A percentile compares a stretch with the other conserved stretches of the same genome.
Evolutionary conservation across 2,113 vertebrate species (phyloP).

Genomic region (Saccopteryx leptura): DNA sequence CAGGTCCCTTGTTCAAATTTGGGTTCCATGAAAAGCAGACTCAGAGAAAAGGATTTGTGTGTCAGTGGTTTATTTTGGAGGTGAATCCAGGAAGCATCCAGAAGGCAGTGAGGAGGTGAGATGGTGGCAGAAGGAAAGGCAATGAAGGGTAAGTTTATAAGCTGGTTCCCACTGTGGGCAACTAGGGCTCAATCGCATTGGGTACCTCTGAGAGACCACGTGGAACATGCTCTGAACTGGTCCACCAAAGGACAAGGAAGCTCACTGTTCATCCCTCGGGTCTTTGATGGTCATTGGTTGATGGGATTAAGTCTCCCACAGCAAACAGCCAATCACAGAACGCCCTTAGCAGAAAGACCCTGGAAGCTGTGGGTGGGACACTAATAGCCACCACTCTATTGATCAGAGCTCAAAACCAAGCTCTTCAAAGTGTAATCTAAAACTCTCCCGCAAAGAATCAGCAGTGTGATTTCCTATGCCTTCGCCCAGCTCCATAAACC

Average conservation of each 20-base stretch:
- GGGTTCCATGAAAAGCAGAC: not conserved
- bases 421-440: not conserved
- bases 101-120: not conserved
- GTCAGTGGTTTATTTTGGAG: not conserved
- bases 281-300: not conserved
- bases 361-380: not conserved
- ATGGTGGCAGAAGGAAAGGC: not conserved
- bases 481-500: not conserved
- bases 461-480: not conserved
- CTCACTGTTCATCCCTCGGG: not conserved
- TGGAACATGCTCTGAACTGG: not conserved
- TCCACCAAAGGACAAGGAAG: not conserved
- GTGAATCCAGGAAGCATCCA: not conserved
- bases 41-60: not conserved
- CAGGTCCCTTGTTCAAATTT: not conserved
- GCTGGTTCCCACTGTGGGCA: not conserved
- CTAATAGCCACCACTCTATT: not conserved
- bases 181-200: too few species aligned
- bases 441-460: not conserved
- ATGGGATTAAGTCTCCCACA: not conserved
- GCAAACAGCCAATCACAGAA: constrained; percentile 17
- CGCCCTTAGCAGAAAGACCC: not conserved
- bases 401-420: not conserved
- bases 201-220: not conserved
- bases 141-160: not conserved